These are phyloP conservation scores for Corythornis cristatus DNA, from an alignment of 2,113 vertebrate species.

Conservation along the genomic window DNA sequence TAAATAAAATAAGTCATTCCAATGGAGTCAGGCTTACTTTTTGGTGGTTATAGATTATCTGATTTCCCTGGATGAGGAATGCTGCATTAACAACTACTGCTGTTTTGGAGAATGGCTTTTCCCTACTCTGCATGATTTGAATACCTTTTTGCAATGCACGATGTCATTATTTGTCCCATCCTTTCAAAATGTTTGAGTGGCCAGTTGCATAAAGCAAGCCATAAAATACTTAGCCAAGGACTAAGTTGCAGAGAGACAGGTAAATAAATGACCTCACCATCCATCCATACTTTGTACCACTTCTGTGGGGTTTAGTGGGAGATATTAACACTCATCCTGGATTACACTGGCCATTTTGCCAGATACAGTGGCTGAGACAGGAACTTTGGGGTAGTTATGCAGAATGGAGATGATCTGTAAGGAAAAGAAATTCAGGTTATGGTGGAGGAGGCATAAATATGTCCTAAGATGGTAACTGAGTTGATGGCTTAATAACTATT, in stretches of 20 bases:
- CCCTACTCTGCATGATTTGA: neutral
- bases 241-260: neutral
- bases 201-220: neutral
- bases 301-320: neutral
- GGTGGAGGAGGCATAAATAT: neutral
- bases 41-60: slow-evolving; percentile 2
- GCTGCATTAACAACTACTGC: neutral
- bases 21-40: slow-evolving; percentile 25
- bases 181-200: neutral
- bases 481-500: neutral
- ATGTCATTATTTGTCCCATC: neutral
- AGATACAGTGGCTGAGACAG: neutral
- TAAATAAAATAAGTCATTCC: slow-evolving; percentile 1
- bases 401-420: neutral
- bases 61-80: neutral
- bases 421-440: neutral
- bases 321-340: neutral
- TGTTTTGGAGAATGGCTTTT: slow-evolving; percentile 2
- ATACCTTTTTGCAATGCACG: neutral
- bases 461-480: neutral
- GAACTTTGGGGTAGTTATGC: neutral
- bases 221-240: neutral
- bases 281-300: neutral
- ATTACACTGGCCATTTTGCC: neutral
- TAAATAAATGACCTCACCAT: neutral